Evolutionary conservation across 2,888 invertebrate genomes (phyloP), one percentile per base, ranked within the genome.

Genomic region (Eupithecia subumbrata): DNA sequence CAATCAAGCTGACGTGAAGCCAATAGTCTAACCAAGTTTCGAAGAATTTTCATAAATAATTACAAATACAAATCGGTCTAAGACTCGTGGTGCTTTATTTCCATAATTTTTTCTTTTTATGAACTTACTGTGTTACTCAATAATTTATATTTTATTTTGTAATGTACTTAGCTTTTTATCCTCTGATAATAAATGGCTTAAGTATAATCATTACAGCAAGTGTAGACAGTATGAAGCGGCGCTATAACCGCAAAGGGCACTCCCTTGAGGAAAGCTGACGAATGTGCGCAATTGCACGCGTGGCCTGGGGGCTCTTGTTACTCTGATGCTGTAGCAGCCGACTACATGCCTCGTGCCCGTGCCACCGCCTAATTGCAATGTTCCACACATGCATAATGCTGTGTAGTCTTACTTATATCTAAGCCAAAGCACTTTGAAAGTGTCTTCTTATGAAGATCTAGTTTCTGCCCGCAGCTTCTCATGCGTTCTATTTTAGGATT

Each of bases 241-340:
- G 82, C 80, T 81, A 82, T 82, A 80, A 80, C 56, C 25, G 22
- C 60, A 60, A 79, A 75, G 69, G 76, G 84, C 86, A 86, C 87
- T 86, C 52, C 52, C 69, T 86, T 85, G 85, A 77, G 78, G 71
- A 78, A 81, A 79, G 63, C 82, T 85, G 87, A 88, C 85, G 86
- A 86, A 88, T 87, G 86, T 76, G 81, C 76, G 79, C 84, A 83
- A 84, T 85, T 83, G 83, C 82, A 76, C 72, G 75, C 80, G 74
- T 73, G 76, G 87, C 89, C 87, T 22, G 71, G 82, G 85, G 84
- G 76, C 69, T 72, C 77, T 48, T 66, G 48, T 73, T 75, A 66
- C 69, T 68, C 71, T 63, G 68, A 64, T 76, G n/a, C 75, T 16
- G 64, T 69, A 71, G 25, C 66, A 69, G 43, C 70, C 70, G 71